Evolutionary conservation across 2,888 invertebrate species (phyloP), one percentile per base, ranked within the genome.

Genomic region (Oxycera nigricornis): DNA sequence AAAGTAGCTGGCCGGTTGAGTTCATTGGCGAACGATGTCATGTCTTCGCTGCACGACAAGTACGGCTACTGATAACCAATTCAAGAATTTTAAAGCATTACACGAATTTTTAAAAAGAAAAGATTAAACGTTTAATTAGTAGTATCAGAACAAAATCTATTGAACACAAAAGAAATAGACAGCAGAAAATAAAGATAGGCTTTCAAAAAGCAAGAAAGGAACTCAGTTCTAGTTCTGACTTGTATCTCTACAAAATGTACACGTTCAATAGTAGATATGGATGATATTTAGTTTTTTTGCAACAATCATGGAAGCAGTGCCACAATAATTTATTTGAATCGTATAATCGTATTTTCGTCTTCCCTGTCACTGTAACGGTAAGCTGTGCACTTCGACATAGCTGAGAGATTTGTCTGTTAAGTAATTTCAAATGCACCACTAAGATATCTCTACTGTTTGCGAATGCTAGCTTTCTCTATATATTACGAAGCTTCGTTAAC

Each of bases 1-100:
- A 95, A 95, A 87, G 98, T 99, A 77, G 98, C 98, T 68, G 98
- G 96, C n/a, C 94, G 94, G 81, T 87, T 99, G 77, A 97, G 98
- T 80, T 95, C 93, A 78, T 87, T 99, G 78, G 97, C 98, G 79
- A 97, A 92, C 87, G 97, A 96, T 80, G 93, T 98, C 22, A 96
- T 97, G 88, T 92, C 93, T 77, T 95, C 96, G 79, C 89, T 98
- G 82, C 97, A 97, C 89, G 97, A 90, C 84, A 88, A 88, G 84
- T 90, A 90, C 83, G 89, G 89, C 68, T 89, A 90, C 88, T 90
- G 89, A 89, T 82, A 82, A 11, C 24, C 22, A 52, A 14, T 24
- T 22, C 26, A 20, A 52, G 35, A 26, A 17, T 31, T 22, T 11
- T 65, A 65, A 26, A 22, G 20, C 22, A 41, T 41, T 41, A 4